Evolutionary conservation across 1,140 invertebrate genomes (phyloP).

Genomic region (Rhizoglyphus robini): DNA sequence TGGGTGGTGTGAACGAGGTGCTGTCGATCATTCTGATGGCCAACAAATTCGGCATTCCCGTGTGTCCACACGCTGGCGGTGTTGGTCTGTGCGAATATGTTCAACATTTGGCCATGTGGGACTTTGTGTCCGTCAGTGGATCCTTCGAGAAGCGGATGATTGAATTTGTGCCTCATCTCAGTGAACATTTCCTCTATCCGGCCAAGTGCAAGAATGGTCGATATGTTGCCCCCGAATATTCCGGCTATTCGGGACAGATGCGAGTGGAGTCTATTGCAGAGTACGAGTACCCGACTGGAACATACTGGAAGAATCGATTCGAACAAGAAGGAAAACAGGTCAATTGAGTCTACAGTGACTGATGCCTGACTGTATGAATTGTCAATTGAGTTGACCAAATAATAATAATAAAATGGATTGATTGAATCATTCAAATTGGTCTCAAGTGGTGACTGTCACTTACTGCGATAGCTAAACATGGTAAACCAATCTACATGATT

Average conservation of each 20-base stretch:
- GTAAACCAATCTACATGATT: too few species aligned
- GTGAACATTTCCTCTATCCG: slow-evolving; percentile 67
- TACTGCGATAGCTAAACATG: too few species aligned
- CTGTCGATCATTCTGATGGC: slow-evolving; percentile 78
- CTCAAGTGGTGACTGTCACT: too few species aligned
- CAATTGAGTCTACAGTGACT: too few species aligned
- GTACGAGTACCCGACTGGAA: slow-evolving; percentile 58
- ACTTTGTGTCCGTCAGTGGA: slow-evolving; percentile 57
- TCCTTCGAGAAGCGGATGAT: slow-evolving; percentile 54
- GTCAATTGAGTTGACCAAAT: too few species aligned
- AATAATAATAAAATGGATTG: too few species aligned
- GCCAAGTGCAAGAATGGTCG: slow-evolving; percentile 48
- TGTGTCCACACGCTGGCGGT: slow-evolving; percentile 83
- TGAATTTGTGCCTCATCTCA: slow-evolving; percentile 76
- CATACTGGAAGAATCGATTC: slow-evolving; percentile 46
- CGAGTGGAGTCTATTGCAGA: slow-evolving; percentile 47
- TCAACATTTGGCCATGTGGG: slow-evolving; percentile 78
- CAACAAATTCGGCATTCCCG: slow-evolving; percentile 52
- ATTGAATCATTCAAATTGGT: too few species aligned
- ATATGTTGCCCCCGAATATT: slow-evolving; percentile 53
- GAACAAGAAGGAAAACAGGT: too few species aligned
- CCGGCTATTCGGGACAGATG: slow-evolving; percentile 40
- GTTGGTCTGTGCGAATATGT: slow-evolving; percentile 84
- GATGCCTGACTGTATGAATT: too few species aligned
- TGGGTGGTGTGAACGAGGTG: slow-evolving; percentile 78